These are phyloP conservation scores for Paratrypauchen microcephalus DNA, from an alignment of 2,797 vertebrate species.

Conservation along the genomic window DNA sequence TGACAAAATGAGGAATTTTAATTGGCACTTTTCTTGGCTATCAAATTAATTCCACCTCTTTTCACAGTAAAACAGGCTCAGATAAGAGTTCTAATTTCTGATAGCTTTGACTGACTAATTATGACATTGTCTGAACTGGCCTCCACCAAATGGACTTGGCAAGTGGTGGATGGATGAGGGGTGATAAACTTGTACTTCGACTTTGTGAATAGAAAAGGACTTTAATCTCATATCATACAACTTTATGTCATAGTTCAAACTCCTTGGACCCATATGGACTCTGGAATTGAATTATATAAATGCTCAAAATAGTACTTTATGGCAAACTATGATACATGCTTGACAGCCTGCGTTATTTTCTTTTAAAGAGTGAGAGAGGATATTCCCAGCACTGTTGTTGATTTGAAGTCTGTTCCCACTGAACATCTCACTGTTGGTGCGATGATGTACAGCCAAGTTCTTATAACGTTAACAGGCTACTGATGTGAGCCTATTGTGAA, in stretches of 20 bases:
- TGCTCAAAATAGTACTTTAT: neutral
- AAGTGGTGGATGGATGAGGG: constrained; percentile 29
- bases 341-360: too few relatives aligned
- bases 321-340: neutral
- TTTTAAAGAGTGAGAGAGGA: too few relatives aligned
- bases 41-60: constrained; percentile 58
- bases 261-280: neutral
- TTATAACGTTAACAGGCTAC: too few relatives aligned
- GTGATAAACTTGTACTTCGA: constrained; percentile 39
- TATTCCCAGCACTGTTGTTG: too few relatives aligned
- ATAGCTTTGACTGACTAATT: constrained; percentile 50
- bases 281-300: neutral
- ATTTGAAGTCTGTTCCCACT: too few relatives aligned
- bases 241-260: constrained; percentile 7
- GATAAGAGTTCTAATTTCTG: constrained; percentile 71
- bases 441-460: too few relatives aligned
- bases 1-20: constrained; percentile 62
- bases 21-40: constrained; percentile 43
- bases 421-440: too few relatives aligned
- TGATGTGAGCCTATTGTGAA: too few relatives aligned
- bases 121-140: constrained; percentile 49
- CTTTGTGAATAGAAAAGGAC: constrained; percentile 37
- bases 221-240: constrained; percentile 16
- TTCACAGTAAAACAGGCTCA: constrained; percentile 47
- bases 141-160: constrained; percentile 49